A percentile compares a stretch with the other conserved stretches of the same genome.
Evolutionary conservation across 1,140 invertebrate genomes (phyloP).

Genomic region (Drosophila seguyi): DNA sequence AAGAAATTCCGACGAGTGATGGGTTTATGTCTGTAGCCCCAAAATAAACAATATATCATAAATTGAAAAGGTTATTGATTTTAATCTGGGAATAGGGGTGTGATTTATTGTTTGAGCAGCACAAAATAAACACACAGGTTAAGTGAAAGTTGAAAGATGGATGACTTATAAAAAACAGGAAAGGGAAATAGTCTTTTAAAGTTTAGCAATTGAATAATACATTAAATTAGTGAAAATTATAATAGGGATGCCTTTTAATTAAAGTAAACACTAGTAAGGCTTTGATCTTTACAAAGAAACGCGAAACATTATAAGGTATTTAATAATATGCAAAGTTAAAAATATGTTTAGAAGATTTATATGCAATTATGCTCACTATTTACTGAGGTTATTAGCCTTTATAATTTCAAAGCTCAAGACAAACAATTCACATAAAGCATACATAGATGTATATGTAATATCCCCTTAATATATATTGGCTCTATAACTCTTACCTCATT

Average conservation of each 20-base stretch:
- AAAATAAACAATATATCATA: constrained; percentile 74
- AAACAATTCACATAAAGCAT: constrained; percentile 9
- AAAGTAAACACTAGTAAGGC: background rate
- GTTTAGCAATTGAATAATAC: background rate
- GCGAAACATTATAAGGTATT: too few species aligned
- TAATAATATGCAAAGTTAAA: too few species aligned
- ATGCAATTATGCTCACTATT: background rate
- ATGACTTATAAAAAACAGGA: background rate
- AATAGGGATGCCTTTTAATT: background rate
- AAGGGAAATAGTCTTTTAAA: background rate
- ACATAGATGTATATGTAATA: background rate
- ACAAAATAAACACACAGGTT: constrained; percentile 21
- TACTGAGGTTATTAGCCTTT: too few species aligned
- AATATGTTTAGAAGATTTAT: background rate
- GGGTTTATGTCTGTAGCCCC: constrained; percentile 57
- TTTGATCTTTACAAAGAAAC: background rate
- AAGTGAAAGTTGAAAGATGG: constrained; percentile 2
- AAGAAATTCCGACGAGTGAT: constrained; percentile 59
- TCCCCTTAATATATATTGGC: background rate
- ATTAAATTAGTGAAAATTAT: background rate
- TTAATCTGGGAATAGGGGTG: constrained; percentile 48
- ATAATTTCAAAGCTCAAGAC: constrained; percentile 6
- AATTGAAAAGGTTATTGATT: constrained; percentile 56
- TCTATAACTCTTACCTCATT: background rate
- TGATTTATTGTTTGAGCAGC: constrained; percentile 31